These are phyloP conservation scores for Tyria jacobaeae DNA, from an alignment of 2,888 invertebrate genomes.

Conservation along the genomic window DNA sequence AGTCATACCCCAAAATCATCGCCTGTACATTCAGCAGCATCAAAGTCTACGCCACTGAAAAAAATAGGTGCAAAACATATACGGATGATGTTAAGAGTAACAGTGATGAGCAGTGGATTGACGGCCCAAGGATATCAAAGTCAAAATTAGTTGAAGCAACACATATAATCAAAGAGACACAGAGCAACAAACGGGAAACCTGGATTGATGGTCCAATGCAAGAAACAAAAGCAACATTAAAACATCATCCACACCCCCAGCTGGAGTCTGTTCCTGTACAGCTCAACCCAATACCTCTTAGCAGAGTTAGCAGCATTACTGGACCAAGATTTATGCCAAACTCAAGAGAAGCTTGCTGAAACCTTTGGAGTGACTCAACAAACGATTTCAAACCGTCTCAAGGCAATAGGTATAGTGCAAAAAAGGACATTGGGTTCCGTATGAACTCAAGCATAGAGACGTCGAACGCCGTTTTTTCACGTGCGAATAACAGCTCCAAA, in stretches of 20 bases:
- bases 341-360: too few species aligned
- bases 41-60: slow-evolving; percentile 85
- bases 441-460: too few species aligned
- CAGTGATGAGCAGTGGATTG: slow-evolving; percentile 98
- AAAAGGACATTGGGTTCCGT: too few species aligned
- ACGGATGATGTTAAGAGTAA: slow-evolving; percentile 75
- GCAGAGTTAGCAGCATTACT: too few species aligned
- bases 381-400: too few species aligned
- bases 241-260: slow-evolving; percentile 42
- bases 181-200: slow-evolving; percentile 94
- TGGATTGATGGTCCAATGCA: slow-evolving; percentile 99
- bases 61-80: slow-evolving; percentile 78
- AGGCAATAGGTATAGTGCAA: too few species aligned
- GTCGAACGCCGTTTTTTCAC: too few species aligned
- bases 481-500: too few species aligned
- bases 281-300: slow-evolving; percentile 71
- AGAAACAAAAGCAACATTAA: slow-evolving; percentile 79
- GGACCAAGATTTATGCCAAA: too few species aligned
- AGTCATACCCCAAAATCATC: slow-evolving; percentile 85
- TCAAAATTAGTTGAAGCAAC: slow-evolving; percentile 93
- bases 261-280: slow-evolving; percentile 88
- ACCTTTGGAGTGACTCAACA: too few species aligned
- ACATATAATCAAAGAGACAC: slow-evolving; percentile 92
- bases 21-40: slow-evolving; percentile 77
- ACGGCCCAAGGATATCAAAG: slow-evolving; percentile 96